A percentile compares a stretch with the other conserved stretches of the same genome.
These are phyloP conservation scores for Microplitis mediator DNA, from an alignment of 1,140 invertebrate species.

Conservation along the genomic window DNA sequence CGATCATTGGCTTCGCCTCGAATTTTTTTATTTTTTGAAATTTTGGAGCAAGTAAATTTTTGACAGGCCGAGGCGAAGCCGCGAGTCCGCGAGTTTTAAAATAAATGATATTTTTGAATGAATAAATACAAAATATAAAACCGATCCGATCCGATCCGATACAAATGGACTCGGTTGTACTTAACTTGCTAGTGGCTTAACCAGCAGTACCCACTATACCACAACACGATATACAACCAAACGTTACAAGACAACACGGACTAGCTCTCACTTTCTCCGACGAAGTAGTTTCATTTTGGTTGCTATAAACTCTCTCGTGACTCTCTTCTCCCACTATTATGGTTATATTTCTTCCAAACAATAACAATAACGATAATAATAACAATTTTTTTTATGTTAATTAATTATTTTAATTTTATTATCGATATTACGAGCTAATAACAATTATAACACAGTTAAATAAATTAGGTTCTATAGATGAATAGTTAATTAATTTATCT, in stretches of 20 bases:
- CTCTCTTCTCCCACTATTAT: slow-evolving; percentile 30
- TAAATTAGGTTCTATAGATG: too few species aligned
- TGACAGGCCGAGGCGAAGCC: not conserved
- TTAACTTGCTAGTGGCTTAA: not conserved
- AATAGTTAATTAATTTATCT: too few species aligned
- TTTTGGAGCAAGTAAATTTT: not conserved
- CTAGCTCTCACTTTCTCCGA: slow-evolving; percentile 61
- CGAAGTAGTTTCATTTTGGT: slow-evolving; percentile 59
- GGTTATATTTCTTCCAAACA: not conserved
- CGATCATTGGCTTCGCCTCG: not conserved
- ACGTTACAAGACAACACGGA: slow-evolving; percentile 46
- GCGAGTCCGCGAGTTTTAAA: not conserved
- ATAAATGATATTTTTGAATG: not conserved
- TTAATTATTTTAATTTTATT: not conserved
- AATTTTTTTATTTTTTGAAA: not conserved
- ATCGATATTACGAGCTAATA: not conserved
- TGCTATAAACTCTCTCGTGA: slow-evolving; percentile 55
- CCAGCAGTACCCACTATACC: slow-evolving; percentile 33
- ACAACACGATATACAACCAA: slow-evolving; percentile 47
- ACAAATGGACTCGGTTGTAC: not conserved
- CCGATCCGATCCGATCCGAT: not conserved
- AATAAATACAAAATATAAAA: not conserved
- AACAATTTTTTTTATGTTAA: slow-evolving; percentile 17
- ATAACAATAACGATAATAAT: slow-evolving; percentile 33
- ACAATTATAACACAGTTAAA: too few species aligned